A percentile compares a stretch with the other conserved stretches of the same genome.
These are phyloP conservation scores for Pogonomyrmex barbatus DNA, from an alignment of 1,140 invertebrate genomes.

Conservation along the genomic window DNA sequence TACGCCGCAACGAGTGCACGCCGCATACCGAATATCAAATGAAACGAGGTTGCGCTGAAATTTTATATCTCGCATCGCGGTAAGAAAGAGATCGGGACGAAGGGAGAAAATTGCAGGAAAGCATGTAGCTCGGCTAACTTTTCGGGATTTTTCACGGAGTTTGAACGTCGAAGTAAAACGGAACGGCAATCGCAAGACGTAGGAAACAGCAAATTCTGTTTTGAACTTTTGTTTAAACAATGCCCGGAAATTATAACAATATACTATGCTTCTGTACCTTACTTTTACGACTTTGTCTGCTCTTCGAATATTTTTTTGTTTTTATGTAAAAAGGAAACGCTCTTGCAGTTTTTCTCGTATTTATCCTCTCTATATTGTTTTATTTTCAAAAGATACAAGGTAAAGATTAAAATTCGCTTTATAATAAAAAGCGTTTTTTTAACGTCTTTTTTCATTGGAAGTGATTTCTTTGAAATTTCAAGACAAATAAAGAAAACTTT, in stretches of 20 bases:
- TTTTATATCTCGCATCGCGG: slow-evolving; percentile 44
- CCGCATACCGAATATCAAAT: slow-evolving; percentile 36
- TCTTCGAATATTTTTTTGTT: slow-evolving; percentile 11
- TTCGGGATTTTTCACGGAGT: slow-evolving; percentile 40
- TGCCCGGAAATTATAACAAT: slow-evolving; percentile 19
- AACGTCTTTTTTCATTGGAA: neutral
- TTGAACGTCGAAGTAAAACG: slow-evolving; percentile 48
- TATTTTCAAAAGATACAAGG: neutral
- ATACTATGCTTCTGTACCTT: slow-evolving; percentile 8
- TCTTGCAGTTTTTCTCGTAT: neutral
- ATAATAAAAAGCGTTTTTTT: neutral
- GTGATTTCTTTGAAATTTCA: neutral
- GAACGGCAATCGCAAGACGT: slow-evolving; percentile 6
- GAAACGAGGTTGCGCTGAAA: slow-evolving; percentile 49
- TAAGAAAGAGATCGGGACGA: slow-evolving; percentile 12
- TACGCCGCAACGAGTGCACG: slow-evolving; percentile 9
- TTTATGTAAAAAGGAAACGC: no score
- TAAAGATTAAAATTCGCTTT: neutral
- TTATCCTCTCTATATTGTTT: neutral
- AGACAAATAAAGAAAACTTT: neutral
- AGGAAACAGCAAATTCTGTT: slow-evolving; percentile 8
- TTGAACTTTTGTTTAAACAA: slow-evolving; percentile 35
- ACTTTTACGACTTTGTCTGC: neutral
- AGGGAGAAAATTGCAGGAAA: slow-evolving; percentile 35
- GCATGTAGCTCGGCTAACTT: slow-evolving; percentile 52